Conservation (phyloP, 2,888 invertebrate species). For the Caenorhabditis virilis region DNA sequence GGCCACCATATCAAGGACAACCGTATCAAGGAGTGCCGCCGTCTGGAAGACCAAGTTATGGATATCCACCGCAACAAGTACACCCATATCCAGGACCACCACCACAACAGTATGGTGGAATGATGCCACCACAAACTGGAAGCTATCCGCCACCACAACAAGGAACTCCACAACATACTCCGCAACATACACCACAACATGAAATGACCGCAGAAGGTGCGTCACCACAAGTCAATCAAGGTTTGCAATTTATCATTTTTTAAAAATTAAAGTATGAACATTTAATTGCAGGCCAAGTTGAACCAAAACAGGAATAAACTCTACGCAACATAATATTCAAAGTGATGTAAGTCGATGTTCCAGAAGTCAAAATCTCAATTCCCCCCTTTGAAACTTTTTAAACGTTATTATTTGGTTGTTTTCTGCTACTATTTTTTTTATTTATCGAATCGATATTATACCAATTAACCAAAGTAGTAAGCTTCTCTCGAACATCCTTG, state of each 20-base stretch:
- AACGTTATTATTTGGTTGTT: no score
- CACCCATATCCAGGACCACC: slow-evolving; percentile 31
- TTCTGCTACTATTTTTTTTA: no score
- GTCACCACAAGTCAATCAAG: slow-evolving; percentile 39
- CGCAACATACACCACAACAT: slow-evolving; percentile 34
- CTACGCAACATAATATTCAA: no score
- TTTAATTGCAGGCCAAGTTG: not conserved
- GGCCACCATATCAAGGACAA: slow-evolving; percentile 26
- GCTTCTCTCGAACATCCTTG: no score
- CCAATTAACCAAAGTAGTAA: no score
- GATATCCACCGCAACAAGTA: slow-evolving; percentile 24
- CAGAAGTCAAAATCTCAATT: no score
- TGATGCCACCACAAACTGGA: slow-evolving; percentile 22
- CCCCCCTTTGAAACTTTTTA: no score
- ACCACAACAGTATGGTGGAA: slow-evolving; percentile 35
- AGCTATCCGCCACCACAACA: slow-evolving; percentile 33
- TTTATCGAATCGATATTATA: no score
- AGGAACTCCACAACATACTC: slow-evolving; percentile 28
- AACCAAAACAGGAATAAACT: not conserved
- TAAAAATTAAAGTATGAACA: not conserved
- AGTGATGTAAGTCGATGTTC: no score
- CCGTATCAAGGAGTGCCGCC: slow-evolving; percentile 28
- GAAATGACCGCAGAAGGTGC: slow-evolving; percentile 13
- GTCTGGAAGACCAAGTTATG: slow-evolving; percentile 8
- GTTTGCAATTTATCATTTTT: not conserved